Percentiles rank a stretch among this genome's conserved stretches.
phyloP scores from a whole-genome alignment of 2,888 invertebrate species.

The Ypsolopha sequella region DNA sequence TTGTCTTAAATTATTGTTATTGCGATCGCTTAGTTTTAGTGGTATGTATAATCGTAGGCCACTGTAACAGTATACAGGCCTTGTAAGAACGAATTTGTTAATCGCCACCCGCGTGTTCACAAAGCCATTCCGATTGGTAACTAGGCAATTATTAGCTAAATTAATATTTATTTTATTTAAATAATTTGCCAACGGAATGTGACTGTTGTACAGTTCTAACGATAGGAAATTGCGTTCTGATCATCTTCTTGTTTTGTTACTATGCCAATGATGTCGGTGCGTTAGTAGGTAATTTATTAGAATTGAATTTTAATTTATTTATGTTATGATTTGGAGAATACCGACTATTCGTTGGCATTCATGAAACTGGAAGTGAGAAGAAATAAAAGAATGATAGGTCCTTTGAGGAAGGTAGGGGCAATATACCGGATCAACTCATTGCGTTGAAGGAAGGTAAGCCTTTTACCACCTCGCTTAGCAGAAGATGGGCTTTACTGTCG shows the following conservation, averaged over 20 bases:
- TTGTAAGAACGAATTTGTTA: slow-evolving; percentile 58
- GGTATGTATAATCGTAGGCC: slow-evolving; percentile 37
- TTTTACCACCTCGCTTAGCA: background rate
- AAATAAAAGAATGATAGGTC: background rate
- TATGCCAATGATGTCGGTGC: background rate
- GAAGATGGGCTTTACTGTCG: background rate
- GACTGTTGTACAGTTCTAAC: slow-evolving; percentile 65
- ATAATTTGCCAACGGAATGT: slow-evolving; percentile 66
- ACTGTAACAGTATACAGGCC: slow-evolving; percentile 37
- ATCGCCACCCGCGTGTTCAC: slow-evolving; percentile 69
- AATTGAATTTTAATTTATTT: background rate
- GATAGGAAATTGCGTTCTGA: slow-evolving; percentile 46
- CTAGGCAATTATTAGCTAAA: slow-evolving; percentile 68
- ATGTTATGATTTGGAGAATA: background rate
- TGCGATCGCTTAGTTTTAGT: slow-evolving; percentile 59
- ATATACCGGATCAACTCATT: background rate
- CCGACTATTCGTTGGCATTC: background rate
- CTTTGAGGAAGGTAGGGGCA: background rate
- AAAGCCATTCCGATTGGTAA: slow-evolving; percentile 63
- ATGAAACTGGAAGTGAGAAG: background rate
- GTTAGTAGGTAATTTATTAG: background rate
- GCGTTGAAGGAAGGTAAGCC: background rate
- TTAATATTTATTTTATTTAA: slow-evolving; percentile 62
- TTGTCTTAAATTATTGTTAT: slow-evolving; percentile 58
- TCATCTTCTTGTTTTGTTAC: slow-evolving; percentile 23